These are phyloP conservation scores for Calcarius lapponicus DNA, from an alignment of 2,797 vertebrate genomes.

Conservation along the genomic window DNA sequence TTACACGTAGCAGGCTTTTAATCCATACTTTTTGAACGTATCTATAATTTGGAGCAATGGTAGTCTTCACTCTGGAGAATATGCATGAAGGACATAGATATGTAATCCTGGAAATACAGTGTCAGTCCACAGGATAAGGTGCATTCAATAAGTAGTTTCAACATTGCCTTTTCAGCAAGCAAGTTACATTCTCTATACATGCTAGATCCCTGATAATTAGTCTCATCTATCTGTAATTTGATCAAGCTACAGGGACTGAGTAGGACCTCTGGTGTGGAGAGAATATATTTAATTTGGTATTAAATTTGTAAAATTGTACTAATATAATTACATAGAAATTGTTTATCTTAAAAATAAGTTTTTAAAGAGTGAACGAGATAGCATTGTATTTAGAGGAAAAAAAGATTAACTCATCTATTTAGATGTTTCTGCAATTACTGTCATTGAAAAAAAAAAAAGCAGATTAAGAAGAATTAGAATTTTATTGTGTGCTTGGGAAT, in stretches of 20 bases:
- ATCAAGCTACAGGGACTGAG: conserved; percentile 8
- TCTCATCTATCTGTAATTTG: conserved; percentile 26
- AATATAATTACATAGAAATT: neutral
- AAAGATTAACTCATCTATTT: conserved; percentile 9
- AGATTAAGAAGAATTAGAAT: conserved; percentile 40
- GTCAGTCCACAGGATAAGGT: conserved; percentile 47
- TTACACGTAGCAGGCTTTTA: conserved; percentile 40
- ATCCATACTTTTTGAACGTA: conserved; percentile 49
- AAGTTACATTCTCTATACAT: conserved; percentile 50
- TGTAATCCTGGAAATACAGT: conserved; percentile 54
- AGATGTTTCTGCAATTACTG: conserved; percentile 1
- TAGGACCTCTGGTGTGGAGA: neutral
- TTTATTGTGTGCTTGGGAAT: conserved; percentile 6
- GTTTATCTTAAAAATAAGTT: conserved; percentile 13
- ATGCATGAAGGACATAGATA: conserved; percentile 36
- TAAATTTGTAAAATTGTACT: neutral
- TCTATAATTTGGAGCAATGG: conserved; percentile 35
- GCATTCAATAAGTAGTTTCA: conserved; percentile 54
- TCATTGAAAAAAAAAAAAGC: neutral
- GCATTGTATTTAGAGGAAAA: neutral
- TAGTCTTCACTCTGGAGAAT: conserved; percentile 23
- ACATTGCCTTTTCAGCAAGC: conserved; percentile 57
- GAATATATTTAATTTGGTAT: conserved; percentile 29
- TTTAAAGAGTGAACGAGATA: neutral
- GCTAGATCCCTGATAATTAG: conserved; percentile 65